Base-by-base conservation (phyloP, 2,888 invertebrate genomes). In the Leucoptera coffeella region DNA sequence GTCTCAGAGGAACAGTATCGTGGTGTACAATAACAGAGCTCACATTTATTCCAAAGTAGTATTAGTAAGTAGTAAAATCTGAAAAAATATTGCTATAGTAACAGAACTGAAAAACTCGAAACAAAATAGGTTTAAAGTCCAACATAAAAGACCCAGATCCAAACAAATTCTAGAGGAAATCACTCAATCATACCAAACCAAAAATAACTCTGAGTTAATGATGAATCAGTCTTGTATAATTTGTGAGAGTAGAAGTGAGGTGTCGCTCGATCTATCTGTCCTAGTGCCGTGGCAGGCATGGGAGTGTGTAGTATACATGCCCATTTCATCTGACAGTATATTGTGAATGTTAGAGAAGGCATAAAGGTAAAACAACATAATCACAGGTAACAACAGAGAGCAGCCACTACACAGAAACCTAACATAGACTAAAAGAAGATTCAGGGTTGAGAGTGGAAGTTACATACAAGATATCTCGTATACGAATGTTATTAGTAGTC, bases 351-450 rank as follows among this genome's bases (percentile, higher is more conserved):
- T 56, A 47, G 50, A 67, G 59, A 65, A 67, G 65, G 69, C 69
- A 65, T 60, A 58, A 64, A 56, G 65, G 62, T 61, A 67, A 59
- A 69, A 67, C 64, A 64, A 59, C 65, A 67, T 60, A 61, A 59
- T 46, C 54, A 69, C 69, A 69, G 52, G 61, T 59, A 59, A 69
- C 69, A 72, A 72, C 71, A 71, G 61, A 64, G 57, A 71, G 57
- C 72, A 72, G 72, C 69, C 69, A 71, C 71, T 72, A 72, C 65
- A 67, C 67, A 71, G 61, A 67, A 51, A 64, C 58, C 55, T 58
- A 59, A 50, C 45, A 53, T 59, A 59, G 64, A 64, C 60, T 62
- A 64, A 62, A 60, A 61, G 40, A 57, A 53, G 53, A 57, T 42
- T 59, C 50, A 55, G 42, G 43, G 51, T 17, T 17, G 9, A 17